phyloP scores from a whole-genome alignment of 2,888 invertebrate species.

The Sphaeridia pumilis region DNA sequence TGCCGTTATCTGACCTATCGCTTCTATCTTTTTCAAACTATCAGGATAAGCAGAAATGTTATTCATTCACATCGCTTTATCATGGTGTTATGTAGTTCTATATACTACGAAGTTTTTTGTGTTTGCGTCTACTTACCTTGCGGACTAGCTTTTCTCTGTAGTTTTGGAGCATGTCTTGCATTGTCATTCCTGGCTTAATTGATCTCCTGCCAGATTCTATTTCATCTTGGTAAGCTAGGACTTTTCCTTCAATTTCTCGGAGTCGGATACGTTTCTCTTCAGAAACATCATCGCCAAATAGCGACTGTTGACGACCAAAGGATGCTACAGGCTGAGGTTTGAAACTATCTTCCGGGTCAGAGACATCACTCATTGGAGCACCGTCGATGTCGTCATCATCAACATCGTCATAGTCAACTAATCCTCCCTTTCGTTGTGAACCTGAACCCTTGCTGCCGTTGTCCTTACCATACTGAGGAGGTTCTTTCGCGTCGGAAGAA shows the following conservation, averaged over 20 bases:
- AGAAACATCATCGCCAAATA: conserved; percentile 40
- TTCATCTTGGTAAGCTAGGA: conserved; percentile 91
- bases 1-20: conserved; percentile 13
- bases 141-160: conserved; percentile 77
- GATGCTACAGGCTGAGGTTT: not conserved
- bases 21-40: conserved; percentile 19
- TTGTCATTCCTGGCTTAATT: conserved; percentile 59
- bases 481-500: conserved; percentile 30
- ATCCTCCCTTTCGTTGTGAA: conserved; percentile 6
- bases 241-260: conserved; percentile 89
- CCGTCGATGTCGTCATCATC: conserved; percentile 42
- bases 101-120: not conserved
- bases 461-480: not conserved
- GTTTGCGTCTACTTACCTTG: conserved; percentile 48
- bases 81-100: too few relatives aligned
- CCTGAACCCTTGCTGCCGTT: not conserved
- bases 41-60: conserved; percentile 3
- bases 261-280: conserved; percentile 61
- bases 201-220: conserved; percentile 71
- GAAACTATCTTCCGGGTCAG: conserved; percentile 12
- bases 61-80: too few relatives aligned
- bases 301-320: not conserved
- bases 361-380: conserved; percentile 40
- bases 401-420: conserved; percentile 41
- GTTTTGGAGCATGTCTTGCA: conserved; percentile 75